Base-by-base conservation (phyloP, 2,113 vertebrate species). In the Psittacula cyanocephala region DNA sequence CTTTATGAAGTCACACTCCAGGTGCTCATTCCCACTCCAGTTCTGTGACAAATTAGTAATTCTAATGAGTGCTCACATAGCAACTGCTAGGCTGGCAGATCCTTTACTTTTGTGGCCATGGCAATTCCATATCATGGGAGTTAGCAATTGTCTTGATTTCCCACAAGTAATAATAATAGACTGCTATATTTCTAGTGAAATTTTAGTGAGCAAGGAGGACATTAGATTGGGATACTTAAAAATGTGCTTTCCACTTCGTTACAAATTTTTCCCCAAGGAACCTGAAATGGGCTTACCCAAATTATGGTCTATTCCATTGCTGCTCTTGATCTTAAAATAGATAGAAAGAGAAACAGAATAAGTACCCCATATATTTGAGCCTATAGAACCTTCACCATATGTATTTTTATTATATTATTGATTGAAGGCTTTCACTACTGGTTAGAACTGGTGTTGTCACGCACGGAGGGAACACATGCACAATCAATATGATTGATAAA, bases 151-250 rank as follows among this genome's bases (percentile, higher is more conserved):
- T 47, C 57, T 35, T 83, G 55, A 77, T 90, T 72, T 95, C 93
- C 80, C 85, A 31, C n/a, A 91, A 90, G 82, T 64, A 95, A 86
- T 96, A 78, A 94, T 17, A 46, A 85, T 43, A 47, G 82, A 44
- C 29, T 68, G 50, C 37, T 90, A 44, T 52, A 60, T 76, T 96
- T 94, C 63, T 74, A 80, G 62, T 3, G 62, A 70, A 89, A 77
- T 41, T 89, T 96, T 93, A 96, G 75, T 93, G 88, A 95, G 77
- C 86, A 81, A 95, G 80, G 39, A 95, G 69, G 88, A 43, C 52
- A 49, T 95, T 83, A 88, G 89, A 83, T 16, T 83, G 82, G 22
- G 44, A 41, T 50, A 81, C 64, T 92, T 91, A 67, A 83, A 80
- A 89, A 88, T 76, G 47, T 18, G 11, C 79, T 96, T 93, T 86